Evolutionary conservation across 1,140 invertebrate species (phyloP).

Genomic region (Zaprionus inermis): DNA sequence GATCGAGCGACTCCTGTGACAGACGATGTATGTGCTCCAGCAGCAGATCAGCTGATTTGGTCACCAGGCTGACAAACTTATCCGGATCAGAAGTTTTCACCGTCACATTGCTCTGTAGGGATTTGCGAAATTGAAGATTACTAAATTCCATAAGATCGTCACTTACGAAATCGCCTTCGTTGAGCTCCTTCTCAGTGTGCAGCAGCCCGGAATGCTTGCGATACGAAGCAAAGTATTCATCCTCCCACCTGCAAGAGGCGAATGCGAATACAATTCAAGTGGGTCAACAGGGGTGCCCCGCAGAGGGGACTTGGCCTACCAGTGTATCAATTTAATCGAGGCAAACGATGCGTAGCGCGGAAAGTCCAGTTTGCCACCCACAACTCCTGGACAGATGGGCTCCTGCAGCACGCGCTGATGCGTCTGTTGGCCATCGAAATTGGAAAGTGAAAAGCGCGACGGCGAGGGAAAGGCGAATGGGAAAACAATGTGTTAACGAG

Average conservation of each 20-base stretch:
- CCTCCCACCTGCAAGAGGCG: conserved; percentile 71
- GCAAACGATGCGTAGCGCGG: conserved; percentile 92
- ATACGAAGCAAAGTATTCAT: conserved; percentile 84
- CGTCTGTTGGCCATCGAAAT: conserved; percentile 84
- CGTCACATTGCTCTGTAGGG: conserved; percentile 84
- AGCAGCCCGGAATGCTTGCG: conserved; percentile 84
- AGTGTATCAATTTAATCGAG: conserved; percentile 90
- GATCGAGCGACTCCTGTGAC: conserved; percentile 92
- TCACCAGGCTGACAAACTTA: conserved; percentile 88
- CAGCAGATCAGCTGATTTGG: conserved; percentile 89
- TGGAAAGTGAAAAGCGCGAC: not conserved
- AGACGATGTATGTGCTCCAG: conserved; percentile 90
- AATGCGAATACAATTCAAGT: conserved; percentile 26
- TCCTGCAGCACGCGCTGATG: conserved; percentile 91
- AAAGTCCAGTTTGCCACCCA: conserved; percentile 91
- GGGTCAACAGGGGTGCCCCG: not conserved
- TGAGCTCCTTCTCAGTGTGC: conserved; percentile 76
- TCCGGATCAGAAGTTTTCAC: conserved; percentile 89
- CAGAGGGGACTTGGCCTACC: conserved; percentile 85
- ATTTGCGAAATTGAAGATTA: not conserved
- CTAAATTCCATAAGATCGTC: not conserved
- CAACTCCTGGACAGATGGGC: conserved; percentile 89
- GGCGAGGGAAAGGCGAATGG: not conserved
- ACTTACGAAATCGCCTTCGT: conserved; percentile 74
- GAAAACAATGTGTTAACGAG: conserved; percentile 48